Evolutionary conservation across 2,888 invertebrate genomes (phyloP), one percentile per base, ranked within the genome.

Genomic region (Lochmaea crataegi): DNA sequence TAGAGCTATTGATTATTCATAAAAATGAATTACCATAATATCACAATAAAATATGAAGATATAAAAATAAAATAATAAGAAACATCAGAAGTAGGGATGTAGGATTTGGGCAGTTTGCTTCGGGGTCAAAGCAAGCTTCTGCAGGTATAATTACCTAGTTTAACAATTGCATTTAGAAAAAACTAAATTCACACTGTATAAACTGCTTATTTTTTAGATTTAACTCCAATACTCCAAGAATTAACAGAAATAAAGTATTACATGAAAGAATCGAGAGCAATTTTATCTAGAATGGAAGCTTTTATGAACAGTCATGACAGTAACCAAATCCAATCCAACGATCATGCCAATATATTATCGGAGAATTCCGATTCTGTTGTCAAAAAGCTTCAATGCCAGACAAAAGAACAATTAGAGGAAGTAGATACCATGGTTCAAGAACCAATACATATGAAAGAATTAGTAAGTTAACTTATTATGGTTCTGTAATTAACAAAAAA

Each of bases 221-320:
- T 58, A 65, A 70, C 70, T 56, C 57, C 70, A 53, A 32, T 70
- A 57, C 42, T 65, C 18, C 16, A 65, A 70, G 70, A 70, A 70
- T 38, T 70, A 64, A 64, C 53, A 26, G 70, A 70, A 70, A 70
- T 70, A n/a, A 70, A 53, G 45, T 65, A 53, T 65, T 70, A 65
- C 56, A 70, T 70, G 51, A 65, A 16, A 65, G 70, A 70, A 70
- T 63, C 64, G 48, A 70, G 41, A 65, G 64, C 63, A 22, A 51
- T 70, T 64, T 38, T 70, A 70, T 70, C 70, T 41, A 70, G 53
- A 70, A 51, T 70, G 14, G 70, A 70, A 64, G 51, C 45, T 70
- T 64, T 64, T 41, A 64, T 70, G 65, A 64, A 70, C 51, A 70
- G 56, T 61, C 16, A 63, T 41, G 63, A 61, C 57, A 64, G 65